Evolutionary conservation across 2,113 vertebrate genomes (phyloP).

Genomic region (Tachysurus fulvidraco): DNA sequence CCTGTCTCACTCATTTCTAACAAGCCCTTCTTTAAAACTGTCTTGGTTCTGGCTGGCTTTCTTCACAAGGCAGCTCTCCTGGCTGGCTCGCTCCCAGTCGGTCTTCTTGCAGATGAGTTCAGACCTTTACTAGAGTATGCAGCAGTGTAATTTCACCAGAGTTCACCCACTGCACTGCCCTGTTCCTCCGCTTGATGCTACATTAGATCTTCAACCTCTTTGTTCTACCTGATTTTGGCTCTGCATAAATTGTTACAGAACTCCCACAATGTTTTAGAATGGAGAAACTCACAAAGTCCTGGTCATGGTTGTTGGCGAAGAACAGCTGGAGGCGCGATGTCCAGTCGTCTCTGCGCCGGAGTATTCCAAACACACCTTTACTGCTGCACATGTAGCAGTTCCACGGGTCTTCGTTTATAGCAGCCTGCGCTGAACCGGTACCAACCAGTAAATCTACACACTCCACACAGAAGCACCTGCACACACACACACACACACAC

Average conservation of each 20-base stretch:
- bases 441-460: conserved; percentile 96
- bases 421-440: conserved; percentile 83
- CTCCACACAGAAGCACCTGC: conserved; percentile 97
- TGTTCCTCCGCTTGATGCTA: not conserved
- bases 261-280: not conserved
- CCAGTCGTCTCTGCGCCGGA: conserved; percentile 94
- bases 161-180: not conserved
- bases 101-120: not conserved
- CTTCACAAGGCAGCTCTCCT: not conserved
- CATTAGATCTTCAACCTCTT: not conserved
- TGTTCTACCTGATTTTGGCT: not conserved
- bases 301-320: conserved; percentile 98
- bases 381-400: conserved; percentile 98
- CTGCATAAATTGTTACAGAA: not conserved
- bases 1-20: not conserved
- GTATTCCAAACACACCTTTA: conserved; percentile 81
- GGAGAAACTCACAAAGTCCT: conserved; percentile 89
- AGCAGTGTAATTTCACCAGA: not conserved
- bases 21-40: not conserved
- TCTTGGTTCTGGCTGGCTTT: not conserved
- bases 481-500: conserved; percentile 72
- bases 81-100: not conserved
- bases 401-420: conserved; percentile 98
- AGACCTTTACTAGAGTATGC: not conserved
- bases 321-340: conserved; percentile 92